Evolutionary conservation across 2,888 invertebrate species (phyloP).

Genomic region (Coelinius sp.): DNA sequence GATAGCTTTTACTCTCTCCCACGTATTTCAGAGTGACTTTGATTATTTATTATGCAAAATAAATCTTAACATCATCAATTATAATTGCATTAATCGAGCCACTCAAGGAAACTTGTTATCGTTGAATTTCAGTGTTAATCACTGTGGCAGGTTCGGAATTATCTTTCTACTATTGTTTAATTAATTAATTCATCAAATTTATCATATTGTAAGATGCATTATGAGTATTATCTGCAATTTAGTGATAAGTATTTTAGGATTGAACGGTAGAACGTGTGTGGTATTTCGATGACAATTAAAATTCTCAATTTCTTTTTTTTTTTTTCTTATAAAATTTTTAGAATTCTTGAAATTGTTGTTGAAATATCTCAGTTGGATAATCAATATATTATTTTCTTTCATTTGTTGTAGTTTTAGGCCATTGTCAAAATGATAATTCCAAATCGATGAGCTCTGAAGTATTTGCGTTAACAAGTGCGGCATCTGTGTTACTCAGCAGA

Average conservation of each 20-base stretch:
- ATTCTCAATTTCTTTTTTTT: not conserved
- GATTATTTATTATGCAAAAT: slow-evolving; percentile 26
- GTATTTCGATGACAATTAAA: slow-evolving; percentile 4
- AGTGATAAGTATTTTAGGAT: slow-evolving; percentile 25
- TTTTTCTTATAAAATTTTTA: slow-evolving; percentile 8
- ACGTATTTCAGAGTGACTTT: slow-evolving; percentile 36
- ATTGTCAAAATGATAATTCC: slow-evolving; percentile 51
- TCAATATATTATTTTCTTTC: slow-evolving; percentile 13
- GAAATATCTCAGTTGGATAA: not conserved
- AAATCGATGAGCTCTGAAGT: slow-evolving; percentile 62
- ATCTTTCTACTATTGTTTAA: slow-evolving; percentile 2
- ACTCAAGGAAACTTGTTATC: slow-evolving; percentile 60
- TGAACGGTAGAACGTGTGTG: not conserved
- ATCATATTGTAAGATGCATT: slow-evolving; percentile 31
- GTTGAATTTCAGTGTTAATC: slow-evolving; percentile 62
- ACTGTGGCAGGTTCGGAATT: slow-evolving; percentile 61
- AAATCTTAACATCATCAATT: slow-evolving; percentile 13
- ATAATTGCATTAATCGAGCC: slow-evolving; percentile 22
- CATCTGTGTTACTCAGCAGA: slow-evolving; percentile 61
- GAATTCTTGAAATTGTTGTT: slow-evolving; percentile 1
- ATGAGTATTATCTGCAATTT: slow-evolving; percentile 49
- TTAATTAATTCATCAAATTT: not conserved
- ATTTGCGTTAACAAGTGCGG: slow-evolving; percentile 63
- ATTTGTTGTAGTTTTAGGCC: slow-evolving; percentile 6
- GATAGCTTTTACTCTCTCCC: slow-evolving; percentile 21